phyloP scores from a whole-genome alignment of 2,113 vertebrate genomes.

The Stictonetta naevosa region DNA sequence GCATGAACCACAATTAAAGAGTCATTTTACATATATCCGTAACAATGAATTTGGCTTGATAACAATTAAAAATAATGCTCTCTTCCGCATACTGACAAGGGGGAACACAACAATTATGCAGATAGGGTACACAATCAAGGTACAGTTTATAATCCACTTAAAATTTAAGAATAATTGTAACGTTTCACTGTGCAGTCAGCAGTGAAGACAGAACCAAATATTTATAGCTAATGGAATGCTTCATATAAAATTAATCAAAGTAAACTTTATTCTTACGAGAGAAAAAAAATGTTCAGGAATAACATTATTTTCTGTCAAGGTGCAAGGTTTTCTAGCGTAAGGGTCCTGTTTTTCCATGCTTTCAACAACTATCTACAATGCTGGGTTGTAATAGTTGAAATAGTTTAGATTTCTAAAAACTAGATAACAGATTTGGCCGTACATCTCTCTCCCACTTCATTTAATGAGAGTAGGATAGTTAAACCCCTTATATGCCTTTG shows the following conservation, averaged over 20 bases:
- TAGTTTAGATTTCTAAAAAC: not conserved
- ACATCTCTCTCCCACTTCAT: not conserved
- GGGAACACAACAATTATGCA: not conserved
- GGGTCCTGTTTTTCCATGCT: not conserved
- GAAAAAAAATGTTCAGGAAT: not conserved
- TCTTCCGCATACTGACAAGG: not conserved
- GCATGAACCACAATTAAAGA: slow-evolving; percentile 10
- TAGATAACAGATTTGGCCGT: not conserved
- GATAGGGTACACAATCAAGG: not conserved
- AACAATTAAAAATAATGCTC: not conserved
- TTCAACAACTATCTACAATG: not conserved
- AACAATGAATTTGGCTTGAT: not conserved
- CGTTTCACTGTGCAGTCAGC: not conserved
- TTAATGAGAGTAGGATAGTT: not conserved
- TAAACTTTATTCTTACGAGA: not conserved
- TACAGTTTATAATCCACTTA: not conserved
- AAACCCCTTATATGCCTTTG: not conserved
- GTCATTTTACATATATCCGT: not conserved
- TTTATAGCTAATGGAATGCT: not conserved
- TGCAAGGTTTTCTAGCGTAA: not conserved
- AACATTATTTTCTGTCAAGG: not conserved
- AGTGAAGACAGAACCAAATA: not conserved
- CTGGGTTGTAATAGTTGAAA: not conserved
- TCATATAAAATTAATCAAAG: not conserved
- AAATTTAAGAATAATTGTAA: slow-evolving; percentile 12